Percentiles rank a stretch among this genome's conserved stretches.
Evolutionary conservation across 2,888 invertebrate species (phyloP).

Genomic region (Brachylomia viminalis): DNA sequence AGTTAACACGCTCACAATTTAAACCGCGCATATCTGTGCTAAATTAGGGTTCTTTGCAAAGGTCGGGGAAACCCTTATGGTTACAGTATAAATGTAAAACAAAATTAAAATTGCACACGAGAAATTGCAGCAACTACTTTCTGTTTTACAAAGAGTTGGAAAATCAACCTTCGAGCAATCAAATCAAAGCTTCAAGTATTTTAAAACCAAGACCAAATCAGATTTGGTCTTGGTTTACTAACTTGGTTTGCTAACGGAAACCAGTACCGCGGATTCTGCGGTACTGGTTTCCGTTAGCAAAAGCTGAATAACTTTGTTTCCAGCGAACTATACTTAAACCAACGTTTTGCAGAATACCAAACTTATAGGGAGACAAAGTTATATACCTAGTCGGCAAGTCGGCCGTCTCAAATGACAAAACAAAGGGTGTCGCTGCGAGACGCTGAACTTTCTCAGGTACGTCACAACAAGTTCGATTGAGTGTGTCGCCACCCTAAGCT

Average conservation of each 20-base stretch:
- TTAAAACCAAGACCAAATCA: conserved; percentile 8
- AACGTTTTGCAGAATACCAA: conserved; percentile 59
- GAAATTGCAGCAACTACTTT: conserved; percentile 10
- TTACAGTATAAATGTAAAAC: conserved; percentile 29
- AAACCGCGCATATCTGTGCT: conserved; percentile 57
- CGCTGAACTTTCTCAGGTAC: conserved; percentile 72
- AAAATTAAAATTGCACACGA: conserved; percentile 23
- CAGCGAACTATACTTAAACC: conserved; percentile 57
- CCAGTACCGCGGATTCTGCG: conserved; percentile 10
- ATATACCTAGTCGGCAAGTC: conserved; percentile 63
- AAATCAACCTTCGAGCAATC: background rate
- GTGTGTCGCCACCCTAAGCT: conserved; percentile 61
- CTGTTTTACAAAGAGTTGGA: background rate
- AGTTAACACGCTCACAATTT: conserved; percentile 61
- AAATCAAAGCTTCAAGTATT: background rate
- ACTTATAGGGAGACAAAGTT: conserved; percentile 67
- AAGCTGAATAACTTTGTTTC: conserved; percentile 57
- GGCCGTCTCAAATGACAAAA: conserved; percentile 76
- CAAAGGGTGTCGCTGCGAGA: conserved; percentile 73
- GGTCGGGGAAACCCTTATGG: conserved; percentile 48
- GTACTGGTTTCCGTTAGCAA: conserved; percentile 49
- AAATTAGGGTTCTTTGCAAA: conserved; percentile 61
- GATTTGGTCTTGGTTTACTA: too few relatives aligned
- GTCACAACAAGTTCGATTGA: conserved; percentile 72
- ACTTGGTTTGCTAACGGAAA: conserved; percentile 53